Evolutionary conservation across 2,797 vertebrate species (phyloP), one percentile per base, ranked within the genome.

Genomic region (Trematomus bernacchii): DNA sequence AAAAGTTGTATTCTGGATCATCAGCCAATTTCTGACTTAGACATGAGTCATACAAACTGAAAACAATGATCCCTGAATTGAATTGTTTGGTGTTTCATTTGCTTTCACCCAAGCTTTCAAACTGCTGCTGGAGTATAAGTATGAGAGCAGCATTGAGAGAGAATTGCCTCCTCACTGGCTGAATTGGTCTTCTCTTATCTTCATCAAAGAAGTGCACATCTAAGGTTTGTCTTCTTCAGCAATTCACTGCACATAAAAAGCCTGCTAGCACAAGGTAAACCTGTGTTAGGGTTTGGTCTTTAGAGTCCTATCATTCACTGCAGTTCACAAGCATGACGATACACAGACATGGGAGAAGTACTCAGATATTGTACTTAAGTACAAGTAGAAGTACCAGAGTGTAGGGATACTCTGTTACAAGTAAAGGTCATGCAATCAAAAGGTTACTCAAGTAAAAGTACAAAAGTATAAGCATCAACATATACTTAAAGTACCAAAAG

Each of bases 101-200:
- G 42, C 52, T 84, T 67, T 73, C 50, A 48, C 47, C 53, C 37
- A 59, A 65, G 65, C 66, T 80, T 73, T 82, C 66, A 73, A 79
- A 70, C 78, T 73, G 74, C 80, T 80, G 77, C 77, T 23, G 77
- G 33, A 70, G 82, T 85, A 80, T 83, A 84, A 75, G 76, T 72
- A 79, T 54, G 76, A 73, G 55, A 57, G 71, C 61, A 66, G 63
- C 37, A 51, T 44, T 68, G 68, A 54, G 62, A 76, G 74, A 82
- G 77, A 85, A 80, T 72, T 79, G 78, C 79, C 72, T 82, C 48
- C 70, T 73, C 76, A 65, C 69, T 74, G 78, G 23, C 51, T 75
- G 79, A 71, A 87, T 75, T 85, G 77, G 52, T 80, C 87, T 83
- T 87, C 80, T 89, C 87, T 84, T 76, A 75, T 90, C 82, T 82